phyloP scores from a whole-genome alignment of 1,140 invertebrate genomes.

The Sitobion miscanthi region DNA sequence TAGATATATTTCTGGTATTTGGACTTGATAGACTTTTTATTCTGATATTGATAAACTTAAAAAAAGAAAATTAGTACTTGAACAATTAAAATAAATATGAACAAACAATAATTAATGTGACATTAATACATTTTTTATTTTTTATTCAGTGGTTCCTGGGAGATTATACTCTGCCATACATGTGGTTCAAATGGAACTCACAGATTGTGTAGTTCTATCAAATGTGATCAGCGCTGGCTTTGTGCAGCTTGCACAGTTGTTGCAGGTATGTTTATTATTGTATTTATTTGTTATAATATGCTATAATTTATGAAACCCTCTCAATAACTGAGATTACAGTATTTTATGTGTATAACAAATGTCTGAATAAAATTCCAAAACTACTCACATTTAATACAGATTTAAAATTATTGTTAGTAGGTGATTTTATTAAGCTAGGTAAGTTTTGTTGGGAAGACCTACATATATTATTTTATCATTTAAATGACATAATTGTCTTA shows the following conservation, averaged over 20 bases:
- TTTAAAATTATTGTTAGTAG: not conserved
- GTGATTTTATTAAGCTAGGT: too few relatives aligned
- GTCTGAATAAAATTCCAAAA: not conserved
- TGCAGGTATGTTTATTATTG: not conserved
- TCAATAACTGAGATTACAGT: too few relatives aligned
- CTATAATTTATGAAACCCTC: not conserved
- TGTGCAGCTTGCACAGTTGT: not conserved
- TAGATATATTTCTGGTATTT: not conserved
- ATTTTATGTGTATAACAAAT: too few relatives aligned
- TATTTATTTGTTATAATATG: not conserved
- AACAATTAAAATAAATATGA: not conserved
- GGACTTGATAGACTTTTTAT: not conserved
- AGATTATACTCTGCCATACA: constrained; percentile 66
- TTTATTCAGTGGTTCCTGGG: constrained; percentile 65
- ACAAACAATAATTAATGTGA: not conserved
- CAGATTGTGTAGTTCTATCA: constrained; percentile 64
- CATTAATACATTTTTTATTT: constrained; percentile 46
- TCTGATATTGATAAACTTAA: not conserved
- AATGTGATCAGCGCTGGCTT: constrained; percentile 57
- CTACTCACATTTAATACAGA: too few relatives aligned
- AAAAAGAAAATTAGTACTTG: not conserved
- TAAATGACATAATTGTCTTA: too few relatives aligned
- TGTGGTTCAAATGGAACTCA: constrained; percentile 70
- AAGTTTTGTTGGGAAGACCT: too few relatives aligned
- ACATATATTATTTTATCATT: too few relatives aligned